Evolutionary conservation across 2,113 vertebrate species (phyloP).

Genomic region (Emberiza fucata): DNA sequence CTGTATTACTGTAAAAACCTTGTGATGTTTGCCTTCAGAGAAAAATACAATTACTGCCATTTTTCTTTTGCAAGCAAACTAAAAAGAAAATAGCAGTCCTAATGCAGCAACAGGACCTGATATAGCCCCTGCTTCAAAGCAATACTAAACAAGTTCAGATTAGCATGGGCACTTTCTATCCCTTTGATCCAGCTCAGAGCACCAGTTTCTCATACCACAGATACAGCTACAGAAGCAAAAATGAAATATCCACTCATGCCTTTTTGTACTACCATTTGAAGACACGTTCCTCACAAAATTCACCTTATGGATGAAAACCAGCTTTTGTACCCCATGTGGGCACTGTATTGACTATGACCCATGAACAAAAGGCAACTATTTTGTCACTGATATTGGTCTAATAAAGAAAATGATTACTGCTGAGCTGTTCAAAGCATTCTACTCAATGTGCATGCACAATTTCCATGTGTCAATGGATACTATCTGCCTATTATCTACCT

Average conservation of each 20-base stretch:
- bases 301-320: background rate
- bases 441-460: background rate
- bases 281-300: background rate
- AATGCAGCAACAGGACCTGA: background rate
- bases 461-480: background rate
- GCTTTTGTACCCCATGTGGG: background rate
- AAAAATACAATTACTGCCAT: slow-evolving; percentile 18
- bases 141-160: background rate
- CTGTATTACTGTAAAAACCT: slow-evolving; percentile 19
- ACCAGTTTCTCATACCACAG: background rate
- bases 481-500: background rate
- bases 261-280: background rate
- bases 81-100: background rate
- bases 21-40: slow-evolving; percentile 17
- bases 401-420: background rate
- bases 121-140: background rate
- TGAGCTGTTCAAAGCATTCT: background rate
- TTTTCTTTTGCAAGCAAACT: slow-evolving; percentile 1
- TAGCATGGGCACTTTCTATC: background rate
- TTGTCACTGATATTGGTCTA: background rate
- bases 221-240: background rate
- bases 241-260: background rate
- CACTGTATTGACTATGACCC: background rate
- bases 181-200: background rate
- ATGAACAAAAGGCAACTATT: background rate